A percentile compares a stretch with the other conserved stretches of the same genome.
Conservation (phyloP, 2,113 vertebrate genomes). For the Anoplopoma fimbria region DNA sequence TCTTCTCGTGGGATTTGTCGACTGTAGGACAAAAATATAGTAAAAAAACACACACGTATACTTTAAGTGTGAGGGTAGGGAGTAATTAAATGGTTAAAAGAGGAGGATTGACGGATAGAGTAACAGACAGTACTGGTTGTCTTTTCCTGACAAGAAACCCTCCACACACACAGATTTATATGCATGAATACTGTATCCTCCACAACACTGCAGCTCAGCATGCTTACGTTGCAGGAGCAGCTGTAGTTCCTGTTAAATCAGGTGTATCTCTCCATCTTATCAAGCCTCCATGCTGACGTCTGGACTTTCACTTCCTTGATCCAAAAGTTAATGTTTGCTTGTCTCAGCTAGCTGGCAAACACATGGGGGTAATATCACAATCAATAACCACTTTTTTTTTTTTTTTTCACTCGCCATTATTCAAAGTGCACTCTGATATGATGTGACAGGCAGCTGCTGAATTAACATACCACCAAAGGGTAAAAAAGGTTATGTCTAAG, state of each 20-base stretch:
- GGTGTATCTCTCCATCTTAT: background rate
- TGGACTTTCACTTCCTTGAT: conserved; percentile 38
- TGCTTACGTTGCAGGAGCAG: conserved; percentile 12
- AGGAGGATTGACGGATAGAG: background rate
- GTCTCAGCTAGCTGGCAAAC: conserved; percentile 24
- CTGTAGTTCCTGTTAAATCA: conserved; percentile 23
- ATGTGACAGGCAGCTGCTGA: conserved; percentile 14
- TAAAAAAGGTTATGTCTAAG: background rate
- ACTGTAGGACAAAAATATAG: background rate
- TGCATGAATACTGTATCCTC: background rate
- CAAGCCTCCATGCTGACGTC: conserved; percentile 17
- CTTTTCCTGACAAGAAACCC: background rate
- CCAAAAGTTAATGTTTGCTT: conserved; percentile 34
- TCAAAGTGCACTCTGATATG: conserved; percentile 30
- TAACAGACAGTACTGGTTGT: no score
- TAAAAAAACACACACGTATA: background rate
- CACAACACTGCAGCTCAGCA: conserved; percentile 1
- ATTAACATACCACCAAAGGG: conserved; percentile 11
- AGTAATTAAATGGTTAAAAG: background rate
- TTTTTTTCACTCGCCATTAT: conserved; percentile 24
- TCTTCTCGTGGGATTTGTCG: background rate
- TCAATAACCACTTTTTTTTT: conserved; percentile 7
- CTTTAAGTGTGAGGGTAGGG: background rate
- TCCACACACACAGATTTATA: background rate
- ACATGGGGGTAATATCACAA: background rate